Conservation (phyloP, 1,140 invertebrate genomes). For the Bombus confusus region DNA sequence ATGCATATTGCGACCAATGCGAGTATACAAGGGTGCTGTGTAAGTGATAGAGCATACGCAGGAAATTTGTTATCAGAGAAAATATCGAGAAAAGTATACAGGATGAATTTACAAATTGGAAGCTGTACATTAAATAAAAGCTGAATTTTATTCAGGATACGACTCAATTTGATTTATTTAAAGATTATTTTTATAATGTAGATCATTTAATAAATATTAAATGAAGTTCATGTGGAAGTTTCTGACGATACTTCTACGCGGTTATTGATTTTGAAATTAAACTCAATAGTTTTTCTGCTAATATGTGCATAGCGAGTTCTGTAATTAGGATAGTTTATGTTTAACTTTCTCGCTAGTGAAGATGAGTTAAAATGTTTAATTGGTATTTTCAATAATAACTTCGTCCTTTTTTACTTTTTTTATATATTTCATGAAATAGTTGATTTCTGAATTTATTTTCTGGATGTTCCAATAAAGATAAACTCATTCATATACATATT, state of each 20-base stretch:
- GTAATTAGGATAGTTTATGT: not conserved
- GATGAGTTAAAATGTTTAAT: not conserved
- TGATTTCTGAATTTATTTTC: too few relatives aligned
- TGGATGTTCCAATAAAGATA: too few relatives aligned
- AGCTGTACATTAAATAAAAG: not conserved
- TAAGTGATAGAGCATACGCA: conserved; percentile 1
- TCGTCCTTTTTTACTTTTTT: too few relatives aligned
- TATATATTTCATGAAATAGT: too few relatives aligned
- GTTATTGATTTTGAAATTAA: not conserved
- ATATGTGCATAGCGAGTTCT: not conserved
- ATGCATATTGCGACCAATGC: not conserved
- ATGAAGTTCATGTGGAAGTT: not conserved
- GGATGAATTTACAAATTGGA: conserved; percentile 10
- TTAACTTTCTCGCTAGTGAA: not conserved
- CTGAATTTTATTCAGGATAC: not conserved
- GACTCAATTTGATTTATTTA: not conserved
- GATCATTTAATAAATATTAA: not conserved
- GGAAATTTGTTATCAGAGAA: not conserved
- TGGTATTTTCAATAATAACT: too few relatives aligned
- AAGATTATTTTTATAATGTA: not conserved
- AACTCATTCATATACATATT: too few relatives aligned
- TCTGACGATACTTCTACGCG: too few relatives aligned
- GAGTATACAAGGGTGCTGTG: not conserved
- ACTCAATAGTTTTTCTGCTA: not conserved
- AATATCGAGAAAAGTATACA: not conserved